phyloP scores from a whole-genome alignment of 2,888 invertebrate species.

The Vanessa cardui region DNA sequence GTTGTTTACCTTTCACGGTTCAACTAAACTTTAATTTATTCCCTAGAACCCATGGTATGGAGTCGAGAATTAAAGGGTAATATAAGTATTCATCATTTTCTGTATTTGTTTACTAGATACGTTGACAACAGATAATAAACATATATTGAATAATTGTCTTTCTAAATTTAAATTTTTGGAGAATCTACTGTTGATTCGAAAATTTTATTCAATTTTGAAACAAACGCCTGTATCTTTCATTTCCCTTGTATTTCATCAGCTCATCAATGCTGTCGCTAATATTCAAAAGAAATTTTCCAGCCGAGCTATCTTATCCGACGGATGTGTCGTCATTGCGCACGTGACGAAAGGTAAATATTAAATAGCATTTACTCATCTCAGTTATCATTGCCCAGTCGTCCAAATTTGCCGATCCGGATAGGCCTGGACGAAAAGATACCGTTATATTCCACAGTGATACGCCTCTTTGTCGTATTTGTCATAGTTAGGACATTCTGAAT shows the following conservation, averaged over 20 bases:
- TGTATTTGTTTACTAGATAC: too few species aligned
- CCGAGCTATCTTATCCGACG: slow-evolving; percentile 40
- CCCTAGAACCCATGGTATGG: neutral
- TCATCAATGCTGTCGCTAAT: slow-evolving; percentile 7
- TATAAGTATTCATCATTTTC: neutral
- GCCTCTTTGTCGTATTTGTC: neutral
- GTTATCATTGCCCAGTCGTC: slow-evolving; percentile 57
- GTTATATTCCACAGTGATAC: slow-evolving; percentile 10
- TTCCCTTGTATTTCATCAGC: neutral
- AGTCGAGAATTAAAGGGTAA: slow-evolving; percentile 1
- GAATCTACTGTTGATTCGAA: too few species aligned
- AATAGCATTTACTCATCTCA: slow-evolving; percentile 54
- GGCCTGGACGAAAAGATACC: slow-evolving; percentile 65
- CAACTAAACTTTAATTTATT: slow-evolving; percentile 20
- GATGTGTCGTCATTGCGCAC: slow-evolving; percentile 33
- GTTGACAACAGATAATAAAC: too few species aligned
- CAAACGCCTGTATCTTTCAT: too few species aligned
- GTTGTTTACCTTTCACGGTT: slow-evolving; percentile 39
- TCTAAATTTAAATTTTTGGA: too few species aligned
- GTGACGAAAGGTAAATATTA: slow-evolving; percentile 14
- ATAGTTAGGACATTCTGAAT: neutral
- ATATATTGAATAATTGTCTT: too few species aligned
- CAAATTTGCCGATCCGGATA: slow-evolving; percentile 59
- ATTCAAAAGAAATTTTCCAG: slow-evolving; percentile 22
- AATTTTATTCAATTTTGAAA: too few species aligned